Conservation (phyloP, 2,888 invertebrate species). For the Agriopis leucophaearia region DNA sequence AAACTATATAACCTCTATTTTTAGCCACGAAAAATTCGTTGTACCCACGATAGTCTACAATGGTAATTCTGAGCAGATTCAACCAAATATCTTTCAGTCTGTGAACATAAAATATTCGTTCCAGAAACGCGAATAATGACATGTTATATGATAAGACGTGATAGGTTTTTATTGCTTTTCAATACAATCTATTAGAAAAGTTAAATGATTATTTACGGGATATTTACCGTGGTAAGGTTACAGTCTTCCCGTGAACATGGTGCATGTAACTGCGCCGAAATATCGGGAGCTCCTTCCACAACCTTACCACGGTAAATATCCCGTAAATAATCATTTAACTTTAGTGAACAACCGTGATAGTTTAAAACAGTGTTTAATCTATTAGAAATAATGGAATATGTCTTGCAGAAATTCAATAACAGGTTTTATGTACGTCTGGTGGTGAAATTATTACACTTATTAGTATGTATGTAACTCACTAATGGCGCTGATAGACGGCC, state of each 20-base stretch:
- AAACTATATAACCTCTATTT: background rate
- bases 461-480: background rate
- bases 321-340: too few species aligned
- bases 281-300: too few species aligned
- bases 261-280: too few species aligned
- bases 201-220: too few species aligned
- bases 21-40: background rate
- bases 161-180: conserved; percentile 40
- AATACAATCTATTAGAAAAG: conserved; percentile 19
- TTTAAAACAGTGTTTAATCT: too few species aligned
- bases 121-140: conserved; percentile 56
- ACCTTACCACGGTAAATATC: too few species aligned
- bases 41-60: background rate
- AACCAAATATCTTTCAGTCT: conserved; percentile 29
- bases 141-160: too few species aligned
- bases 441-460: background rate
- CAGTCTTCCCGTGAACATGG: too few species aligned
- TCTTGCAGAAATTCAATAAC: conserved; percentile 13
- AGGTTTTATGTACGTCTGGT: background rate
- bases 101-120: conserved; percentile 31
- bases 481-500: too few species aligned
- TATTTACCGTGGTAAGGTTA: too few species aligned
- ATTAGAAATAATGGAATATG: conserved; percentile 8
- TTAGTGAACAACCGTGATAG: too few species aligned
- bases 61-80: background rate